These are phyloP conservation scores for Tachysurus fulvidraco DNA, from an alignment of 2,113 vertebrate genomes.

Conservation along the genomic window DNA sequence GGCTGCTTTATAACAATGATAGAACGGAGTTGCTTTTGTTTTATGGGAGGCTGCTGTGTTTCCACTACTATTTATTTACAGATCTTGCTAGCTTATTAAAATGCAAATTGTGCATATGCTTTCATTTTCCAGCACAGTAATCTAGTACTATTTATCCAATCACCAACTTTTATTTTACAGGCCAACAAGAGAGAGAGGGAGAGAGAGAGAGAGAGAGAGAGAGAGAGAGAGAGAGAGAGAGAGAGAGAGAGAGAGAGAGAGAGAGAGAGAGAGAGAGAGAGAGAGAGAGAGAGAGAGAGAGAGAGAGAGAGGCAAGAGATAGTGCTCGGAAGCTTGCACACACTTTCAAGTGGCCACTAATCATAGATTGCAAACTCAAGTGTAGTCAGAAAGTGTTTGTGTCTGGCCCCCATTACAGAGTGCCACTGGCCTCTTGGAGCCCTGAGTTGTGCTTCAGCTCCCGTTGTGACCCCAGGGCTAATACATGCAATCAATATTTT, in stretches of 20 bases:
- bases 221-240: conserved; percentile 52
- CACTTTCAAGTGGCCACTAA: conserved; percentile 59
- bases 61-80: conserved; percentile 68
- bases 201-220: conserved; percentile 27
- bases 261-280: conserved; percentile 50
- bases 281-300: conserved; percentile 35
- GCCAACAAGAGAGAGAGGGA: conserved; percentile 50
- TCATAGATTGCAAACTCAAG: conserved; percentile 60
- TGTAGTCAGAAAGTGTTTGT: conserved; percentile 54
- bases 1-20: conserved; percentile 54
- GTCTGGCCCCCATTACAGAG: conserved; percentile 54
- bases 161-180: conserved; percentile 64
- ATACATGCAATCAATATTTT: conserved; percentile 61
- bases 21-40: conserved; percentile 55
- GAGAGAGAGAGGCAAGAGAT: conserved; percentile 36
- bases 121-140: conserved; percentile 74
- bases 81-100: conserved; percentile 71
- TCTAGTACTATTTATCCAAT: conserved; percentile 71
- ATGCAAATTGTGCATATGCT: conserved; percentile 76
- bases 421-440: conserved; percentile 47
- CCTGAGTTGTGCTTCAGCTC: conserved; percentile 56
- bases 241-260: conserved; percentile 19
- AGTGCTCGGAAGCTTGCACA: conserved; percentile 50
- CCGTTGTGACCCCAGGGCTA: conserved; percentile 53
- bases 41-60: conserved; percentile 46